These are phyloP conservation scores for Ruditapes philippinarum DNA, from an alignment of 1,140 invertebrate genomes.

Conservation along the genomic window DNA sequence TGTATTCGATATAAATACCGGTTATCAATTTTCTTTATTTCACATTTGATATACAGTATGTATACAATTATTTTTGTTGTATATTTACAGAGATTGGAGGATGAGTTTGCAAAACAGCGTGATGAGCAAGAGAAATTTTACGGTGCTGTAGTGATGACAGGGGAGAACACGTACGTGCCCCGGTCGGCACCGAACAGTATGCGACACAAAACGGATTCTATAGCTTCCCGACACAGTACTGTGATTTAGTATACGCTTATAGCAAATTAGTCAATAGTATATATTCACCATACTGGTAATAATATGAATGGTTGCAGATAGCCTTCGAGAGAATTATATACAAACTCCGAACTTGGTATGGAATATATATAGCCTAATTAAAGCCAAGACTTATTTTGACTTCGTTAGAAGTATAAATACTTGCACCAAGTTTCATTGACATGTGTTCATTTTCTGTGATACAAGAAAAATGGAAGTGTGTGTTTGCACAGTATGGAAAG, in stretches of 20 bases:
- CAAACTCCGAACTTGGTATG: background rate
- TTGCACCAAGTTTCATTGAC: constrained; percentile 10
- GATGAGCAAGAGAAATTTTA: constrained; percentile 95
- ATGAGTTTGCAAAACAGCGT: constrained; percentile 93
- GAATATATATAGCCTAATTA: background rate
- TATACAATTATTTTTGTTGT: no score
- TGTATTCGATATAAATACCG: no score
- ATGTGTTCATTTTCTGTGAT: constrained; percentile 63
- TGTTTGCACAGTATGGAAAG: background rate
- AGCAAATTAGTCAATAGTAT: constrained; percentile 36
- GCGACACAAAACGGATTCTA: constrained; percentile 62
- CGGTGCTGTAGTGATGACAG: constrained; percentile 81
- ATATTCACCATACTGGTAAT: background rate
- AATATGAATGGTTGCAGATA: background rate
- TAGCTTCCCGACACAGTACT: constrained; percentile 57
- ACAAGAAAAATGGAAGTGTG: background rate
- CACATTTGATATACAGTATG: no score
- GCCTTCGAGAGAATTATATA: no score
- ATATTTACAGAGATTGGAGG: constrained; percentile 92
- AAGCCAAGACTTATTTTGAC: background rate
- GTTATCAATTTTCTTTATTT: no score
- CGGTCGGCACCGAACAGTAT: constrained; percentile 46
- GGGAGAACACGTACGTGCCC: constrained; percentile 63
- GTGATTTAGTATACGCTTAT: constrained; percentile 47
- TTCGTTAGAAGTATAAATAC: background rate